Base-by-base conservation (phyloP, 2,113 vertebrate genomes). In the Macrotus californicus region DNA sequence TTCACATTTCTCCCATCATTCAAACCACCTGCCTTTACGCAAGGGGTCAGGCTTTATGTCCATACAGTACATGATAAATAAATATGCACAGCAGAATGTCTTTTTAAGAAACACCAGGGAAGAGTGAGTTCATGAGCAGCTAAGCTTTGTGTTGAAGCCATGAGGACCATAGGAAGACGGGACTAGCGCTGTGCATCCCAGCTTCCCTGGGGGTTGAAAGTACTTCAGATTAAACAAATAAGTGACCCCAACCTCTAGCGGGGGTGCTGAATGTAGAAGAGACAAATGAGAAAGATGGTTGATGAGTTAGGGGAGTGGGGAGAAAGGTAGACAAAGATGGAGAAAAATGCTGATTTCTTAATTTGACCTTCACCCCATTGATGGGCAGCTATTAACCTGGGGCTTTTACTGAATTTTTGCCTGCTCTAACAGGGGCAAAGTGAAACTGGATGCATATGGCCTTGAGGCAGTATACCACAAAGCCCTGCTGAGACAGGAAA, bases 361-460 rank as follows among this genome's bases (percentile, higher is more conserved):
- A 41, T 92, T 29, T 85, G 41, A 59, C 59, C 31, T 90, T 89
- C 9, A 11, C 13, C 21, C 19, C 16, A 18, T 1, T 70, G 2
- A 34, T 3, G 2, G 50, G 3, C 64, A 86, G 75, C 64, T n/a
- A 59, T 36, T 80, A 69, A 12, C 29, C n/a, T 52, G 4, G 16
- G 16, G 29, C 41, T 66, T 85, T 69, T 43, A 19, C 1, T 56
- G 70, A 34, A 15, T 81, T 75, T 87, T 70, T 50, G 16, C 43
- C 14, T 31, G 12, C 29, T 86, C 22, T 26, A 39, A 7, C 8
- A 50, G 24, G 56, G 10, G 4, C 5, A 41, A 7, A 9, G 15
- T 12, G 22, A 59, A 66, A 13, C 24, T 11, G 0, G 12, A 3
- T 36, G 22, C 4, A 2, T 2, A 8, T 3, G 7, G 19, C 31